A percentile compares a stretch with the other conserved stretches of the same genome.
Evolutionary conservation across 2,797 vertebrate species (phyloP).

Genomic region (Coregonus sp.): DNA sequence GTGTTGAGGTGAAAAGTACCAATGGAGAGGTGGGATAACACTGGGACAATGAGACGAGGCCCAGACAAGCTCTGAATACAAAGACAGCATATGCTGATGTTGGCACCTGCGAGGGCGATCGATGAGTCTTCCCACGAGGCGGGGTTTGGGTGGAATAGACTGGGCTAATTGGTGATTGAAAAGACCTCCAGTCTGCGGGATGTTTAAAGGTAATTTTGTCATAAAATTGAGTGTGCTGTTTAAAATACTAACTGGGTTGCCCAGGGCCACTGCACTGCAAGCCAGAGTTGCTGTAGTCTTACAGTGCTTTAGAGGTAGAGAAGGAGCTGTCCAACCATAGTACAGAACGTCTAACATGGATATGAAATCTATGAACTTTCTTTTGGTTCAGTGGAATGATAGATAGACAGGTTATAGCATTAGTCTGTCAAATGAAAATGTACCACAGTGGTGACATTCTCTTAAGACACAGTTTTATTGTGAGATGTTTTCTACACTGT

Average conservation of each 20-base stretch:
- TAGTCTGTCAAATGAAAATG: not conserved
- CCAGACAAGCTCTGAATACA: slow-evolving; percentile 5
- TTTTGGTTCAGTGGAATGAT: not conserved
- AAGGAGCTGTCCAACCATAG: not conserved
- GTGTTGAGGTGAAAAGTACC: not conserved
- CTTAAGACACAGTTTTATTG: too few relatives aligned
- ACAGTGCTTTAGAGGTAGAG: not conserved
- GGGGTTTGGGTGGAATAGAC: slow-evolving; percentile 45
- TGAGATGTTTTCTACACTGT: too few relatives aligned
- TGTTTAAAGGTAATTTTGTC: slow-evolving; percentile 58
- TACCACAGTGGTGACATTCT: not conserved
- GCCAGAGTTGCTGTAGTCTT: not conserved
- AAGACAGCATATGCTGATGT: slow-evolving; percentile 12
- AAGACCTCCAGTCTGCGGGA: slow-evolving; percentile 41
- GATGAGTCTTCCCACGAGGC: slow-evolving; percentile 12
- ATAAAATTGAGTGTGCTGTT: slow-evolving; percentile 42
- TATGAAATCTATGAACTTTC: not conserved
- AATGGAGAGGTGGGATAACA: not conserved
- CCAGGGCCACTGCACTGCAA: not conserved
- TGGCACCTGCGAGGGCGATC: slow-evolving; percentile 15
- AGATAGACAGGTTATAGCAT: not conserved
- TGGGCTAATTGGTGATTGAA: slow-evolving; percentile 57
- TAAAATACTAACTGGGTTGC: slow-evolving; percentile 12
- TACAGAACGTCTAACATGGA: not conserved
- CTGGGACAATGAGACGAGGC: slow-evolving; percentile 1